Conservation (phyloP, 2,797 vertebrate genomes). For the Onychomys arenicola region DNA sequence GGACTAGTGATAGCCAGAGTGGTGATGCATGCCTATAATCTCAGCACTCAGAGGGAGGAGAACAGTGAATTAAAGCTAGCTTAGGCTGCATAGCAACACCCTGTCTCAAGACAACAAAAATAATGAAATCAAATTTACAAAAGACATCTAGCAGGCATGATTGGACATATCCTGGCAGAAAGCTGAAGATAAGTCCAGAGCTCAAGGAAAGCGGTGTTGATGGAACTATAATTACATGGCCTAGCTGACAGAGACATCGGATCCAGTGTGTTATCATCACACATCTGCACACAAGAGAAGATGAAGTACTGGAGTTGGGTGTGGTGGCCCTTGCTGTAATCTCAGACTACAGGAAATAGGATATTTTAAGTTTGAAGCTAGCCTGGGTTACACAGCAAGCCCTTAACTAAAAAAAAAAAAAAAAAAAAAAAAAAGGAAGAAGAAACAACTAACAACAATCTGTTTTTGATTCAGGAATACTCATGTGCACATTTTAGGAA, state of each 20-base stretch:
- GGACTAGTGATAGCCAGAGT: neutral
- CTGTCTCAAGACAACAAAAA: neutral
- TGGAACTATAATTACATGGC: neutral
- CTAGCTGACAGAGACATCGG: neutral
- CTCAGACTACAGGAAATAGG: neutral
- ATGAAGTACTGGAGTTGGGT: neutral
- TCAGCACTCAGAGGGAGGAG: neutral
- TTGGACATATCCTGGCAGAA: neutral
- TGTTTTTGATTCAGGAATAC: constrained; percentile 11
- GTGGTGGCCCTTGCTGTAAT: neutral
- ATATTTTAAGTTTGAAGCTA: neutral
- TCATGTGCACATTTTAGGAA: neutral
- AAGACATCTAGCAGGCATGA: neutral
- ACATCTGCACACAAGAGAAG: neutral
- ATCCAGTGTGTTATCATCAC: neutral
- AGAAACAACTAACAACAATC: constrained; percentile 8
- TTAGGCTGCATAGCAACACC: neutral
- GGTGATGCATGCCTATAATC: neutral
- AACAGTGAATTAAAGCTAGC: neutral
- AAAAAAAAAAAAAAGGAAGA: no score
- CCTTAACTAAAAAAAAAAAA: neutral
- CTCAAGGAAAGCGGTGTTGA: neutral
- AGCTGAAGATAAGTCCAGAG: neutral
- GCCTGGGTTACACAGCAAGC: neutral
- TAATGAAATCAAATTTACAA: neutral